Evolutionary conservation across 1,140 invertebrate species (phyloP), one percentile per base, ranked within the genome.

Genomic region (Anoplophora glabripennis): DNA sequence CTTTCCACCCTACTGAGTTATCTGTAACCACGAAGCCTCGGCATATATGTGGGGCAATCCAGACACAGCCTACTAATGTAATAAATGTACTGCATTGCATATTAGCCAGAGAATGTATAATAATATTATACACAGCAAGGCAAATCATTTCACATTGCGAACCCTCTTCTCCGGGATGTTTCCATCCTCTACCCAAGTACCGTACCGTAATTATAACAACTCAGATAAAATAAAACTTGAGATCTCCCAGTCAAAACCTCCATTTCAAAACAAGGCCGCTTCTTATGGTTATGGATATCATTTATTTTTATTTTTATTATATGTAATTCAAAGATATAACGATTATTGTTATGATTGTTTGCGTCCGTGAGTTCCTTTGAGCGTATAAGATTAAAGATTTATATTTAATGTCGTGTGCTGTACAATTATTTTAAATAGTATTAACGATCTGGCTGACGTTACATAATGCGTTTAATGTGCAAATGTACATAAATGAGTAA

Each of bases 251-350:
- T 40, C 14, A 14, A 40, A 40, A n/a, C 15, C 21, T 45, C 21
- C 15, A 45, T 14, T 45, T 17, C 42, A 45, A 45, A 45, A 45
- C 42, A 45, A 49, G 28, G 28, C 35, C 47, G 21, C 15, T 59
- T 64, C 61, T 70, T 57, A 68, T 54, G 66, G 62, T 71, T 71
- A 71, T 69, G 65, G 59, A 66, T 69, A 66, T 67, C 66, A 69
- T 71, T 70, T 66, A 64, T 59, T 70, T 70, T 71, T 69, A 71
- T 71, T 71, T 69, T 71, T 71, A 70, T 70, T 70, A 70, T 68
- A 69, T 67, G 69, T 71, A 71, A 71, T 71, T 71, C 65, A 63
- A 65, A 68, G 58, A 67, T 70, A 64, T 68, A 68, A 66, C 63
- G 60, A 65, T 69, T 65, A 68, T 68, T 64, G 61, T 67, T 63